A percentile compares a stretch with the other conserved stretches of the same genome.
Evolutionary conservation across 1,140 invertebrate species (phyloP).

Genomic region (Pseudomyrmex pallidus): DNA sequence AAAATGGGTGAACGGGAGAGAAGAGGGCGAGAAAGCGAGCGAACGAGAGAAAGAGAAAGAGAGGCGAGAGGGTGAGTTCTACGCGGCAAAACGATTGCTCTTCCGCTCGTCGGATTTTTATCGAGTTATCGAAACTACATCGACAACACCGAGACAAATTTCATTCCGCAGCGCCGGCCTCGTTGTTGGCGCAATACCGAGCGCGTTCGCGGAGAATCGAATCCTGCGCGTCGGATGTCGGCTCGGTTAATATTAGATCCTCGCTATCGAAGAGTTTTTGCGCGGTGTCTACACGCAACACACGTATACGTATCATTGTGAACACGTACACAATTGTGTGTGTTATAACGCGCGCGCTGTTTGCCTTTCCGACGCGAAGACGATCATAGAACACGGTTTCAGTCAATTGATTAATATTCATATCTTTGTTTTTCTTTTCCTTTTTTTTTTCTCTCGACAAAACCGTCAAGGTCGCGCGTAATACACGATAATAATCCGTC

Average conservation of each 20-base stretch:
- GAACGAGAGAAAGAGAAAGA: neutral
- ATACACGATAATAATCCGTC: too few species aligned
- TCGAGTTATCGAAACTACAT: constrained; percentile 70
- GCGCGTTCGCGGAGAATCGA: constrained; percentile 32
- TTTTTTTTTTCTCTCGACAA: too few species aligned
- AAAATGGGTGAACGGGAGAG: neutral
- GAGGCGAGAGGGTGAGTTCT: constrained; percentile 32
- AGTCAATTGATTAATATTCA: too few species aligned
- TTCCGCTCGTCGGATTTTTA: constrained; percentile 61
- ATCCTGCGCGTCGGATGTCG: neutral
- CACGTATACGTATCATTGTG: too few species aligned
- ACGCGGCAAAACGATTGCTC: constrained; percentile 64
- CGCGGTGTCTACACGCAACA: neutral
- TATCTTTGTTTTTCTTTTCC: too few species aligned
- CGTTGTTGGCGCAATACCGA: constrained; percentile 12
- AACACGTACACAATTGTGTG: too few species aligned
- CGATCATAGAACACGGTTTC: too few species aligned
- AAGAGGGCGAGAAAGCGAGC: neutral
- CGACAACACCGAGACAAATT: constrained; percentile 58
- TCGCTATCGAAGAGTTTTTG: constrained; percentile 21
- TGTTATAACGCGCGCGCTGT: too few species aligned
- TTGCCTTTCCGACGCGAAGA: too few species aligned
- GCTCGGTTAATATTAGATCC: constrained; percentile 48
- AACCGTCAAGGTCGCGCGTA: too few species aligned
- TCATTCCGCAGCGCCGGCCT: constrained; percentile 36